phyloP scores from a whole-genome alignment of 1,140 invertebrate species.

The Diorhabda carinulata region DNA sequence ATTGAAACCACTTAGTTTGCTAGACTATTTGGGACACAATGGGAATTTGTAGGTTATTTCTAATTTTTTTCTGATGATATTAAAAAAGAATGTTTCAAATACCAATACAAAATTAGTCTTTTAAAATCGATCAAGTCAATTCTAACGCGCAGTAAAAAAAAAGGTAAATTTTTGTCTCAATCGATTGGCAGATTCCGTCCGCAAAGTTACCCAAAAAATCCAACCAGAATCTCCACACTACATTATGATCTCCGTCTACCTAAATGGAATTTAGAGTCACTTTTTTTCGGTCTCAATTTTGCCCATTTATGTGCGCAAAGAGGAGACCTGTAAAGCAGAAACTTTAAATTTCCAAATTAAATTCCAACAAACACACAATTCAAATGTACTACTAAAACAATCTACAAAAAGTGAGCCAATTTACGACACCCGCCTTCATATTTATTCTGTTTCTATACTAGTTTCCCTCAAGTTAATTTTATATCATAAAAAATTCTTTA shows the following conservation, averaged over 20 bases:
- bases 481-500: no score
- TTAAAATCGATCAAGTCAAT: no score
- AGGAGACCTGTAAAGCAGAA: conserved; percentile 77
- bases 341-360: conserved; percentile 35
- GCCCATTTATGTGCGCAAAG: conserved; percentile 68
- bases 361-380: conserved; percentile 37
- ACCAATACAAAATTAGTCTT: no score
- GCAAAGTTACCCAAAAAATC: conserved; percentile 26
- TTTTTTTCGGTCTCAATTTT: conserved; percentile 56
- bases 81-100: no score
- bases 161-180: conserved; percentile 4
- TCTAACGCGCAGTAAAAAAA: neutral
- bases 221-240: conserved; percentile 27
- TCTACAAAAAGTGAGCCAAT: conserved; percentile 34
- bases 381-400: conserved; percentile 22
- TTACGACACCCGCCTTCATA: conserved; percentile 23
- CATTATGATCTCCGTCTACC: conserved; percentile 21
- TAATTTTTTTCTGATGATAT: no score
- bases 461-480: neutral
- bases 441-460: neutral
- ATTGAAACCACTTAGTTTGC: no score
- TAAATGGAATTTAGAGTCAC: conserved; percentile 35
- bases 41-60: no score
- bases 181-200: conserved; percentile 13
- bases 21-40: no score